Conservation (phyloP, 2,797 vertebrate genomes). For the Oreortyx pictus region DNA sequence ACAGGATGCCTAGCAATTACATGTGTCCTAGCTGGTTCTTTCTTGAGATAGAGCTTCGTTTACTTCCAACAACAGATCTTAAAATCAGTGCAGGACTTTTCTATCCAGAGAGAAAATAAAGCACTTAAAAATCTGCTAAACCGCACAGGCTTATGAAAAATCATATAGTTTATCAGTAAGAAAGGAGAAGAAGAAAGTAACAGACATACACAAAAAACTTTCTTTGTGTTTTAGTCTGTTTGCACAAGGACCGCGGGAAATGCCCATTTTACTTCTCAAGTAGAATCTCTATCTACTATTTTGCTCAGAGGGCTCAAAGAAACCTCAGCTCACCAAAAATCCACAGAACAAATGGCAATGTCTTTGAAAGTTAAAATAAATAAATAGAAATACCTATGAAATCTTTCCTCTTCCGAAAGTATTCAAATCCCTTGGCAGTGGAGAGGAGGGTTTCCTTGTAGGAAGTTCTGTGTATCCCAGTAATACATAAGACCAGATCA, state of each 20-base stretch:
- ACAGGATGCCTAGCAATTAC: too few species aligned
- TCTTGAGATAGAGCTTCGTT: not conserved
- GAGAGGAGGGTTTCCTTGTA: not conserved
- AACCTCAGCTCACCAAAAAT: not conserved
- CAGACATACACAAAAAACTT: not conserved
- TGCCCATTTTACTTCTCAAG: not conserved
- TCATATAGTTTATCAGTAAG: not conserved
- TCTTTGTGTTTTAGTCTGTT: not conserved
- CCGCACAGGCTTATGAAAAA: not conserved
- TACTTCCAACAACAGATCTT: not conserved
- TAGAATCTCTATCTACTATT: not conserved
- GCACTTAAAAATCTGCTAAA: not conserved
- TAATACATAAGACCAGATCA: not conserved
- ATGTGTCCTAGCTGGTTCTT: not conserved
- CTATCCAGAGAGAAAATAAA: not conserved
- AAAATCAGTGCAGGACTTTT: conserved; percentile 31
- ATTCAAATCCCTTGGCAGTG: not conserved
- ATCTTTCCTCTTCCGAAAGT: not conserved
- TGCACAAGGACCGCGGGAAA: not conserved
- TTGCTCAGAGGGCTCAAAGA: not conserved
- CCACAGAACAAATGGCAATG: not conserved
- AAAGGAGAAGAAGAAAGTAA: not conserved
- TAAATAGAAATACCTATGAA: not conserved
- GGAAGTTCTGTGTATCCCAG: not conserved
- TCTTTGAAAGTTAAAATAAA: not conserved